Conservation (phyloP, 2,797 vertebrate genomes). For the Taeniopygia guttata region DNA sequence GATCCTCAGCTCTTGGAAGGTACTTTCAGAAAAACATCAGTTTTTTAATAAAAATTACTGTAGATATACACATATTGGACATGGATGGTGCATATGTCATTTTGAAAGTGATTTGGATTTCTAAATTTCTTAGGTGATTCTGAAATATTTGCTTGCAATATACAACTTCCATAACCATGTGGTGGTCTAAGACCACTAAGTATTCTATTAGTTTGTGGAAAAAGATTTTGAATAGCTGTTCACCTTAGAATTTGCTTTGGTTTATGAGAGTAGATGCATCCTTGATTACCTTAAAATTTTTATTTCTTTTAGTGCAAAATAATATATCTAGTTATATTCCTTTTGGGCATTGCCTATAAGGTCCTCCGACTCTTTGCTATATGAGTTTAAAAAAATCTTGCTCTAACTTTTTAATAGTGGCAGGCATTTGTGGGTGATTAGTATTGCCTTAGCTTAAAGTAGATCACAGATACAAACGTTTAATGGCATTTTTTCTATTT, state of each 20-base stretch:
- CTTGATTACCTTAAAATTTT: neutral
- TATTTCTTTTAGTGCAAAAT: neutral
- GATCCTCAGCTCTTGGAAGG: constrained; percentile 86
- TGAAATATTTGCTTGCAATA: neutral
- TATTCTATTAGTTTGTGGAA: neutral
- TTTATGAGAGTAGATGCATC: neutral
- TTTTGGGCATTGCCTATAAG: neutral
- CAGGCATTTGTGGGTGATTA: neutral
- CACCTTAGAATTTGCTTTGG: neutral
- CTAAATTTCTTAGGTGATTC: neutral
- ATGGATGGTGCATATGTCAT: neutral
- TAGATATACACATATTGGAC: accelerated
- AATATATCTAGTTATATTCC: neutral
- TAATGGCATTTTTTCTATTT: neutral
- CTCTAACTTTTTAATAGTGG: neutral
- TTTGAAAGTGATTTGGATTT: neutral
- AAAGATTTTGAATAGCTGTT: neutral
- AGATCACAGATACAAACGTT: neutral
- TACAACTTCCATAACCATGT: neutral
- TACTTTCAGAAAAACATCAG: constrained; percentile 33
- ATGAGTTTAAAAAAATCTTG: neutral
- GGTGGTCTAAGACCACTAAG: neutral
- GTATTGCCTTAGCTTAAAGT: neutral
- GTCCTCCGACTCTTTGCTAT: neutral
- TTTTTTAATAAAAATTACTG: neutral